A percentile compares a stretch with the other conserved stretches of the same genome.
These are phyloP conservation scores for Pseudorectes ferrugineus DNA, from an alignment of 2,113 vertebrate genomes.

Conservation along the genomic window DNA sequence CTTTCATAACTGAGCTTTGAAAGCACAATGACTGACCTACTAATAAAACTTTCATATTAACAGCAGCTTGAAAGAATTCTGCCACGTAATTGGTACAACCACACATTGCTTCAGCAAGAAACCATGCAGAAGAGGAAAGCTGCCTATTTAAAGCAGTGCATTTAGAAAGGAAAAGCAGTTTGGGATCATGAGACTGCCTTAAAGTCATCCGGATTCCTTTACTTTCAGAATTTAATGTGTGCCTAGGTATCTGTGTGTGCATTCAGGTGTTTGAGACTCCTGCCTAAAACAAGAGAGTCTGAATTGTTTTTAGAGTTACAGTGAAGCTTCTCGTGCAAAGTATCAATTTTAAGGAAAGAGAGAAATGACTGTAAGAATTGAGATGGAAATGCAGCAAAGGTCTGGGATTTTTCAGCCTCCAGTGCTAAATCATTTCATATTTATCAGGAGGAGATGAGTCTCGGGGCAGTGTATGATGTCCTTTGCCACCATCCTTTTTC, in stretches of 20 bases:
- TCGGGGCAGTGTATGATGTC: neutral
- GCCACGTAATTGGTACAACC: neutral
- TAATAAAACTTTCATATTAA: neutral
- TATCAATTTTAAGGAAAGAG: neutral
- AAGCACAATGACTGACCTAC: neutral
- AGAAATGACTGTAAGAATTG: neutral
- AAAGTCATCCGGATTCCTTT: neutral
- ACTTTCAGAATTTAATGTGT: neutral
- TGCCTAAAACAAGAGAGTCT: neutral
- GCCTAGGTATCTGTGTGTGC: fast-evolving
- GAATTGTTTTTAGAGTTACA: neutral
- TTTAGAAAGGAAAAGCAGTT: neutral
- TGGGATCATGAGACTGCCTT: neutral
- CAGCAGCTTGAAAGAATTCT: neutral
- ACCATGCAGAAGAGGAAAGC: neutral
- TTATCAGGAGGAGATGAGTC: neutral
- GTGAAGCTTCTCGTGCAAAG: neutral
- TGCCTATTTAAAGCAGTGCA: neutral
- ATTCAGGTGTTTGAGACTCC: neutral
- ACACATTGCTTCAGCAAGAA: neutral
- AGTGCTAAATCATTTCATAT: neutral
- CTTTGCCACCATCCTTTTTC: neutral
- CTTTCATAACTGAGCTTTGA: neutral
- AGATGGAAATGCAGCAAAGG: neutral
- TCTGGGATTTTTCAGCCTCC: neutral